These are phyloP conservation scores for Danio kyathit DNA, from an alignment of 2,797 vertebrate genomes.

Conservation along the genomic window DNA sequence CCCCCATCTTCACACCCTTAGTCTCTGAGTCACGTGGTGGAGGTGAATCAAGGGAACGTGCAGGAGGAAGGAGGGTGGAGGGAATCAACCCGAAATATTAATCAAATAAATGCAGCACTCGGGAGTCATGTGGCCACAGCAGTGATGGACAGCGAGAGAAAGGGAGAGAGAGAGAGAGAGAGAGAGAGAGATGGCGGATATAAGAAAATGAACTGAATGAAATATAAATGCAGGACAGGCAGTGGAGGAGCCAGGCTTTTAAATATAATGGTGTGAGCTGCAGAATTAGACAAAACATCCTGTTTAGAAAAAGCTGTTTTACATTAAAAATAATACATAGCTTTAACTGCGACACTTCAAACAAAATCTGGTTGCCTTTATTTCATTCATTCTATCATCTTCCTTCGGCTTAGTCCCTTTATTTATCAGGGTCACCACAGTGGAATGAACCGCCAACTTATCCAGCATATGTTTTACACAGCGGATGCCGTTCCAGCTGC, in stretches of 20 bases:
- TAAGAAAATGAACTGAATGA: conserved; percentile 48
- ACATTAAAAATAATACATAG: not conserved
- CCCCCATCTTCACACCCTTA: not conserved
- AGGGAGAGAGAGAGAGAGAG: conserved; percentile 27
- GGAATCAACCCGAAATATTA: conserved; percentile 44
- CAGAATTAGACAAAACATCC: not conserved
- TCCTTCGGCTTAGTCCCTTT: too few species aligned
- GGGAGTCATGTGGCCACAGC: conserved; percentile 72
- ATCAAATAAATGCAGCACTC: conserved; percentile 75
- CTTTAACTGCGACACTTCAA: too few species aligned
- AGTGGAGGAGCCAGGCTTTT: not conserved
- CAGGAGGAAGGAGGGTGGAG: not conserved
- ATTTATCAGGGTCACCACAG: too few species aligned
- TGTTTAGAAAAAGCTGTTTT: not conserved
- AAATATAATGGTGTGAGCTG: not conserved
- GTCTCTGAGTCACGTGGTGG: conserved; percentile 12
- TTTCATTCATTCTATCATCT: too few species aligned
- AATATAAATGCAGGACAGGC: conserved; percentile 18
- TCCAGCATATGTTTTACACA: too few species aligned
- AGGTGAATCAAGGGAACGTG: conserved; percentile 9
- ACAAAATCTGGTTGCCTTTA: too few species aligned
- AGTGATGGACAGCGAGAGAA: conserved; percentile 66
- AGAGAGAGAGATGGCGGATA: conserved; percentile 38
- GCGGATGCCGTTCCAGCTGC: too few species aligned
- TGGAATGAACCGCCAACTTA: too few species aligned